A percentile compares a stretch with the other conserved stretches of the same genome.
Conservation (phyloP, 1,140 invertebrate species). For the Nephotettix cincticeps region DNA sequence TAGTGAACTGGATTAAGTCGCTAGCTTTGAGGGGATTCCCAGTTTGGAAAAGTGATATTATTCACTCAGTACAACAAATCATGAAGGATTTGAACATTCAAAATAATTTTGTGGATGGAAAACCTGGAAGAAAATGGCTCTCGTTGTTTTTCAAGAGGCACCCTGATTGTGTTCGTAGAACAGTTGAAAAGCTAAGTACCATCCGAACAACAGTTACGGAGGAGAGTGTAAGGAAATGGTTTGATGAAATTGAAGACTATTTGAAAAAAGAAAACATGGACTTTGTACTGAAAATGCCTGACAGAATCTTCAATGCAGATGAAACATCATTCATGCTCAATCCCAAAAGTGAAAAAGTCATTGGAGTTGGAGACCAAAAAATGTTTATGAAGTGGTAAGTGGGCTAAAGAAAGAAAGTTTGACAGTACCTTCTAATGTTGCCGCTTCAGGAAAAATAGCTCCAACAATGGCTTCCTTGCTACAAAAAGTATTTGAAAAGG, state of each 20-base stretch:
- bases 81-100: neutral
- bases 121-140: conserved; percentile 44
- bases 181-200: conserved; percentile 39
- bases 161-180: conserved; percentile 37
- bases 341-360: conserved; percentile 29
- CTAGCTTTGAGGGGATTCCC: conserved; percentile 26
- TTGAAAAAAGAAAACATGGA: conserved; percentile 36
- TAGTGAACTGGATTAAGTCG: conserved; percentile 23
- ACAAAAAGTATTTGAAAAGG: neutral
- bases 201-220: conserved; percentile 38
- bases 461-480: conserved; percentile 24
- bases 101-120: conserved; percentile 37
- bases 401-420: conserved; percentile 30
- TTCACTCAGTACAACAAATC: conserved; percentile 30
- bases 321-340: conserved; percentile 33
- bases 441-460: conserved; percentile 24
- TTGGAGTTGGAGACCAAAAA: conserved; percentile 29
- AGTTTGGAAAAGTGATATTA: conserved; percentile 18
- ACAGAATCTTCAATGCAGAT: conserved; percentile 37
- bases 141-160: conserved; percentile 43
- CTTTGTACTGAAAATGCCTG: conserved; percentile 33
- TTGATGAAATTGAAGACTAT: conserved; percentile 39
- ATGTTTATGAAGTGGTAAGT: conserved; percentile 25
- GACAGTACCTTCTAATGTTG: neutral
- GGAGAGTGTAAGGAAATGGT: conserved; percentile 42